A percentile compares a stretch with the other conserved stretches of the same genome.
These are phyloP conservation scores for Ptychobarbus kaznakovi DNA, from an alignment of 2,797 vertebrate genomes.

Conservation along the genomic window DNA sequence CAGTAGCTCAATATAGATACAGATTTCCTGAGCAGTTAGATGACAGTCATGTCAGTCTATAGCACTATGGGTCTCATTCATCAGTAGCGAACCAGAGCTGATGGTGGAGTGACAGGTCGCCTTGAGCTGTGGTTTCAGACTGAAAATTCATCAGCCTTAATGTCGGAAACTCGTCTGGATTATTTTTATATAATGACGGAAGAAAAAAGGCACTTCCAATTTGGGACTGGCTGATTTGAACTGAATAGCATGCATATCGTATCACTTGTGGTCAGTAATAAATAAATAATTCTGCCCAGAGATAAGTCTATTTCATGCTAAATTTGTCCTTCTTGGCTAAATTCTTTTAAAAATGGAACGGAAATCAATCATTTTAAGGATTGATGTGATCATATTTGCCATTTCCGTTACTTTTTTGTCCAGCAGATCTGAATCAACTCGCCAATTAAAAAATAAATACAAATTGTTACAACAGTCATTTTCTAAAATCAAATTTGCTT, in stretches of 20 bases:
- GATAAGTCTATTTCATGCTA: constrained; percentile 34
- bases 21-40: constrained; percentile 29
- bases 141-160: constrained; percentile 45
- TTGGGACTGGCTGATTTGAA: constrained; percentile 12
- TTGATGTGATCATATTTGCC: background rate
- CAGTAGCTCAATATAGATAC: constrained; percentile 30
- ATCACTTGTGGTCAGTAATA: constrained; percentile 36
- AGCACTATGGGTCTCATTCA: constrained; percentile 14
- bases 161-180: constrained; percentile 47
- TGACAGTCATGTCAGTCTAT: constrained; percentile 21
- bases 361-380: background rate
- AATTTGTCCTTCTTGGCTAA: constrained; percentile 7
- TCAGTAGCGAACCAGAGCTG: constrained; percentile 26
- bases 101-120: constrained; percentile 27
- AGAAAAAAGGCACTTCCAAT: constrained; percentile 10
- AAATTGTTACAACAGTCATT: background rate
- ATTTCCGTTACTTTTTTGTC: background rate
- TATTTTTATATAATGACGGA: constrained; percentile 40
- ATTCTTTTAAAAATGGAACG: too few relatives aligned
- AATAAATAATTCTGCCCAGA: constrained; percentile 11
- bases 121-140: constrained; percentile 45
- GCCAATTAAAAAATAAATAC: too few relatives aligned
- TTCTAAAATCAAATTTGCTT: background rate
- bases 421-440: background rate
- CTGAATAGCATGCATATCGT: constrained; percentile 2